Base-by-base conservation (phyloP, 2,888 invertebrate species). In the Tanaodytes sp. region DNA sequence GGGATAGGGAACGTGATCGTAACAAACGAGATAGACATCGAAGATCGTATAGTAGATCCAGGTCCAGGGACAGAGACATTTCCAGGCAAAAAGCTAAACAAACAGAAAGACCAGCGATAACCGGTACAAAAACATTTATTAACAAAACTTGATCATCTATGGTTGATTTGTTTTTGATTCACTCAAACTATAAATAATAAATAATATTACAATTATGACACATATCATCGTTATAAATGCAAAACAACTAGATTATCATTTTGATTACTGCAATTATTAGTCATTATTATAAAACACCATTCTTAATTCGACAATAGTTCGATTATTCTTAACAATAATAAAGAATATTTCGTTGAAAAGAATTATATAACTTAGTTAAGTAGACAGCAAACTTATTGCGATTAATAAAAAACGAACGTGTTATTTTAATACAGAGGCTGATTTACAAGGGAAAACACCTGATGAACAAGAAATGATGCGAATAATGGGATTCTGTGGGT, bases 401-500 rank as follows among this genome's bases (percentile, higher is more conserved):
- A n/a, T n/a, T n/a, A n/a, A n/a, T n/a, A n/a, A n/a, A n/a, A n/a
- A n/a, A n/a, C n/a, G n/a, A n/a, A n/a, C n/a, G n/a, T n/a, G n/a
- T n/a, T 23, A 23, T 23, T 5, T 39, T 39, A 33, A 33, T 15
- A 42, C 36, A 79, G 95, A 94, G 71, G 93, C 94, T 12, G 96
- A 96, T 85, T 87, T 97, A 76, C 93, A 93, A 85, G 96, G 96
- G 16, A 95, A 97, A 86, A 90, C 93, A 18, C 92, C 93, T 1
- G 96, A 96, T 78, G 96, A 96, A 85, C 92, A 94, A 77, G 95
- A 95, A 84, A 97, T 98, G 97, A 91, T 96, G 86, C 93, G 93
- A 85, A 87, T 94, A 67, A 98, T 99, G 98, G 99, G 98, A 14
- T 99, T 99, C 85, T 93, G 94, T 85, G 93, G 91, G 71, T 99